Evolutionary conservation across 2,888 invertebrate species (phyloP).

Genomic region (Synanthedon andrenaeformis): DNA sequence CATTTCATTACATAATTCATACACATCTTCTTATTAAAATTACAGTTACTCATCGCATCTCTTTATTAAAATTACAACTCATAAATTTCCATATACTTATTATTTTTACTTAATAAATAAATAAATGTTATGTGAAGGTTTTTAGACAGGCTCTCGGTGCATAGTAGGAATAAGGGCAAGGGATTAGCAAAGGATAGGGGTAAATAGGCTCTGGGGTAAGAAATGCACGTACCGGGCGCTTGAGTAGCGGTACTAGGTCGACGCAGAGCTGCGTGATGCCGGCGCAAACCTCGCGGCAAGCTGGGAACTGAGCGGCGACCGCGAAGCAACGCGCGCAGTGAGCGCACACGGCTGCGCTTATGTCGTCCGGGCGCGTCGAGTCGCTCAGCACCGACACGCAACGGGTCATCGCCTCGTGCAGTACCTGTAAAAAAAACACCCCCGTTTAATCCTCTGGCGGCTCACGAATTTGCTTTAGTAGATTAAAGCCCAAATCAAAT

Average conservation of each 20-base stretch:
- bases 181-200: too few species aligned
- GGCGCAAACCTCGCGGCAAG: slow-evolving; percentile 88
- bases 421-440: slow-evolving; percentile 53
- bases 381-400: slow-evolving; percentile 92
- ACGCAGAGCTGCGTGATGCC: slow-evolving; percentile 88
- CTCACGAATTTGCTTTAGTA: too few species aligned
- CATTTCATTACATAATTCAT: slow-evolving; percentile 1
- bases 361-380: slow-evolving; percentile 81
- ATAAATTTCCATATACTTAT: background rate
- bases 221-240: background rate
- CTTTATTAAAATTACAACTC: too few species aligned
- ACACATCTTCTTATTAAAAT: too few species aligned
- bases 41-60: too few species aligned
- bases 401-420: slow-evolving; percentile 92
- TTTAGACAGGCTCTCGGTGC: too few species aligned
- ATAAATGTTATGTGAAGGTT: too few species aligned
- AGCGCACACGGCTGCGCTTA: slow-evolving; percentile 90
- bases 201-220: background rate
- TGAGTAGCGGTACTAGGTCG: slow-evolving; percentile 69
- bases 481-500: too few species aligned
- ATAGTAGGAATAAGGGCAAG: too few species aligned
- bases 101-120: too few species aligned
- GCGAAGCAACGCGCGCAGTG: slow-evolving; percentile 93
- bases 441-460: too few species aligned
- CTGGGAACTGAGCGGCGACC: slow-evolving; percentile 95